Conservation (phyloP, 2,113 vertebrate species). For the Labeo rohita region DNA sequence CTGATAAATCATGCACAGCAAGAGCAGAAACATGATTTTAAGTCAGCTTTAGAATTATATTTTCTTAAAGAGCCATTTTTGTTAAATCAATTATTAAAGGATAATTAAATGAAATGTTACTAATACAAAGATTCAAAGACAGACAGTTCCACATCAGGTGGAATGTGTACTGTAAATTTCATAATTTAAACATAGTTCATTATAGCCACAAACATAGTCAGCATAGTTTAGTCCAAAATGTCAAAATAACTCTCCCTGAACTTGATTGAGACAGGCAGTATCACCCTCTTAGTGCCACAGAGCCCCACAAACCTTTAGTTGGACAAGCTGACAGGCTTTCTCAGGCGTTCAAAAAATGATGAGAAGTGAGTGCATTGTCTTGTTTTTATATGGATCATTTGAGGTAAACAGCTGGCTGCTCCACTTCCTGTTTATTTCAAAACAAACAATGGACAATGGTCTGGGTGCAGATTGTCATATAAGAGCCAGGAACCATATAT, state of each 20-base stretch:
- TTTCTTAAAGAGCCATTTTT: too few relatives aligned
- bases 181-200: too few relatives aligned
- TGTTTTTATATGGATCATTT: conserved; percentile 52
- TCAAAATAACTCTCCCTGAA: background rate
- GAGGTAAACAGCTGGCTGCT: background rate
- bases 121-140: too few relatives aligned
- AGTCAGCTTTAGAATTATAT: too few relatives aligned
- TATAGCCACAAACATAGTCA: background rate
- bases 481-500: background rate
- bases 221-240: background rate
- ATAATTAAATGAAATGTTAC: too few relatives aligned
- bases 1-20: background rate
- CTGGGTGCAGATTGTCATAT: background rate
- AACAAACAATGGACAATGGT: background rate
- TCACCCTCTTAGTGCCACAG: background rate
- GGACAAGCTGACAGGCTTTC: conserved; percentile 48
- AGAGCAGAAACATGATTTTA: background rate
- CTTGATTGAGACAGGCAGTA: background rate
- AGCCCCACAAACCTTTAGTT: background rate
- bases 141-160: too few relatives aligned
- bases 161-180: too few relatives aligned
- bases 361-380: conserved; percentile 68
- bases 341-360: conserved; percentile 69
- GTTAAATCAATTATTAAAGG: too few relatives aligned
- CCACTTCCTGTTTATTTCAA: conserved; percentile 6